Evolutionary conservation across 2,888 invertebrate genomes (phyloP).

Genomic region (Cephus nigrinus): DNA sequence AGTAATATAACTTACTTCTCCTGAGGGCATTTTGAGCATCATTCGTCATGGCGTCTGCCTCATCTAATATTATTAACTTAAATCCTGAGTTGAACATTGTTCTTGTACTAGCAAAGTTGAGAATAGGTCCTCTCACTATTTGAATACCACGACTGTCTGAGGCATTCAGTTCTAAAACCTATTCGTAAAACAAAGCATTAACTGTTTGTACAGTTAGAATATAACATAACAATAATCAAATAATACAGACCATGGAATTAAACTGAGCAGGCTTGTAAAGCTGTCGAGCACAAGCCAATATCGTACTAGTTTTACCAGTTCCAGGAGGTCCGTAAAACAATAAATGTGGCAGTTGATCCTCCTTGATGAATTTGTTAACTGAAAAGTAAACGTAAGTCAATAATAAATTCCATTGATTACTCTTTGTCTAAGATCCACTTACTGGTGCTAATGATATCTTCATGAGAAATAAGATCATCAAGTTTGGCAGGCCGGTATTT

Average conservation of each 20-base stretch:
- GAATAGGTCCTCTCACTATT: slow-evolving; percentile 92
- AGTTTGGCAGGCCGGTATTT: slow-evolving; percentile 95
- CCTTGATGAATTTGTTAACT: slow-evolving; percentile 89
- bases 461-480: slow-evolving; percentile 95
- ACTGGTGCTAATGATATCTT: slow-evolving; percentile 97
- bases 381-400: slow-evolving; percentile 46
- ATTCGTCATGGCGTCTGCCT: slow-evolving; percentile 99
- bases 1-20: slow-evolving; percentile 76
- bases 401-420: background rate
- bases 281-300: slow-evolving; percentile 93
- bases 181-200: slow-evolving; percentile 31
- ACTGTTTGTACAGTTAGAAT: background rate
- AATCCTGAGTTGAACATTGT: slow-evolving; percentile 94
- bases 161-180: slow-evolving; percentile 94
- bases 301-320: slow-evolving; percentile 98
- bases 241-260: slow-evolving; percentile 83
- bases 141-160: slow-evolving; percentile 98
- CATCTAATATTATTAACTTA: slow-evolving; percentile 96
- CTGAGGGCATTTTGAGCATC: slow-evolving; percentile 99
- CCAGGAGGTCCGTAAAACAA: slow-evolving; percentile 98
- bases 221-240: background rate
- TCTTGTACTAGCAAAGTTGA: slow-evolving; percentile 96
- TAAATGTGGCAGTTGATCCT: slow-evolving; percentile 94
- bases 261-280: slow-evolving; percentile 91
- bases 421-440: slow-evolving; percentile 60